A percentile compares a stretch with the other conserved stretches of the same genome.
phyloP scores from a whole-genome alignment of 2,797 vertebrate genomes.

The Centroberyx gerrardi region DNA sequence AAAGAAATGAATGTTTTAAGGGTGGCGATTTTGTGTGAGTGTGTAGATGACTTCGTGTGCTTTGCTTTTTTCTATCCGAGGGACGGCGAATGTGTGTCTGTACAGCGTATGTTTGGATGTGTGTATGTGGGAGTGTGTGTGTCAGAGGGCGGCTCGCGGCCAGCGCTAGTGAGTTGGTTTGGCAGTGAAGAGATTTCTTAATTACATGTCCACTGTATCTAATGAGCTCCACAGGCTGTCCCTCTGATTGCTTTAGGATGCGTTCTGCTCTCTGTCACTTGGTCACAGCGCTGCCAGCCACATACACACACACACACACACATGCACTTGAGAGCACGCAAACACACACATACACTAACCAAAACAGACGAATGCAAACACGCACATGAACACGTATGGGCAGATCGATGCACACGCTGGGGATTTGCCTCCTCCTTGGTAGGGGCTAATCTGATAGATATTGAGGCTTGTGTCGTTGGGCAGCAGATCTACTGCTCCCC shows the following conservation, averaged over 20 bases:
- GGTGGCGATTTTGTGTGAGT: constrained; percentile 25
- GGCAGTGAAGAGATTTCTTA: constrained; percentile 67
- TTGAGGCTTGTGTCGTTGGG: constrained; percentile 41
- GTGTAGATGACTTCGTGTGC: constrained; percentile 10
- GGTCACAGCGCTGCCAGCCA: constrained; percentile 33
- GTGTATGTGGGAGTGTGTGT: constrained; percentile 15
- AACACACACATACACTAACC: neutral
- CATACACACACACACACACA: constrained; percentile 21
- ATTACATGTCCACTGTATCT: constrained; percentile 72
- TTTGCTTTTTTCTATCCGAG: neutral
- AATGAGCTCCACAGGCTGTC: constrained; percentile 70
- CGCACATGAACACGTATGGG: constrained; percentile 2
- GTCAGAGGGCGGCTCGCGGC: constrained; percentile 25
- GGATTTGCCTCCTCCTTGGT: constrained; percentile 39
- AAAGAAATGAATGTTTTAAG: constrained; percentile 76
- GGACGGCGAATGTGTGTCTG: neutral
- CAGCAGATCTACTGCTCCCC: constrained; percentile 34
- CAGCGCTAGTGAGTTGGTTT: constrained; percentile 40
- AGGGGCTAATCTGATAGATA: constrained; percentile 56
- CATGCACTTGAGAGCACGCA: neutral
- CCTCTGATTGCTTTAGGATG: constrained; percentile 69
- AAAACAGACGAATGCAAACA: neutral
- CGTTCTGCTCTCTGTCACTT: constrained; percentile 63
- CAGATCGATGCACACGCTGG: constrained; percentile 34
- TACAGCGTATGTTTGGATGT: neutral